These are phyloP conservation scores for Caenorhabditis brenneri DNA, from an alignment of 1,140 invertebrate genomes.

Conservation along the genomic window DNA sequence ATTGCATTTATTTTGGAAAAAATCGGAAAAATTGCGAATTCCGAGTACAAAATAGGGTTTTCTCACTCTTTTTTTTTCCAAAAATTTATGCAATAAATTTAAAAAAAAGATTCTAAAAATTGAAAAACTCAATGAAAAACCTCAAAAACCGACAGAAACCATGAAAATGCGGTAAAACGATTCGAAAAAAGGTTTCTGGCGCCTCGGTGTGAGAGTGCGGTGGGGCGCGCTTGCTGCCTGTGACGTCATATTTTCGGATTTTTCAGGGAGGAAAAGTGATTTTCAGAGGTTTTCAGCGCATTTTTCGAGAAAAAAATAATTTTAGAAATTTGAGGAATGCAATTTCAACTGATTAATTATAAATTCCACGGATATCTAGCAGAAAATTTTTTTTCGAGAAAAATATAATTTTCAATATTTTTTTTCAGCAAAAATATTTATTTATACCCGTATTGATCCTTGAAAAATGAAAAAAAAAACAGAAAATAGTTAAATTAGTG, in stretches of 20 bases:
- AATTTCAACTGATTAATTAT: too few relatives aligned
- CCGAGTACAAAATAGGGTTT: too few relatives aligned
- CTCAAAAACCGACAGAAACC: not conserved
- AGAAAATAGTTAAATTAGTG: not conserved
- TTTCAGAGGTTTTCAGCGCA: too few relatives aligned
- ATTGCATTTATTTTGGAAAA: not conserved
- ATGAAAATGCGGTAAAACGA: not conserved
- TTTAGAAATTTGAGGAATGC: too few relatives aligned
- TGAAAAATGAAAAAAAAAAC: too few relatives aligned
- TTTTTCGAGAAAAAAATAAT: too few relatives aligned
- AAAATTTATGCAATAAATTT: not conserved
- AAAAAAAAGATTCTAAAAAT: not conserved
- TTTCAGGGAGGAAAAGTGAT: not conserved
- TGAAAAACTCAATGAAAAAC: not conserved
- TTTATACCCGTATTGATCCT: too few relatives aligned
- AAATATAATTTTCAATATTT: too few relatives aligned
- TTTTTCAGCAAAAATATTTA: too few relatives aligned
- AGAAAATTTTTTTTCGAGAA: too few relatives aligned
- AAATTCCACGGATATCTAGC: too few relatives aligned
- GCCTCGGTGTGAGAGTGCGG: not conserved
- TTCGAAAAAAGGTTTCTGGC: not conserved
- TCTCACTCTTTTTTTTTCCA: too few relatives aligned
- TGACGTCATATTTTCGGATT: not conserved
- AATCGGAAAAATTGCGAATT: not conserved
- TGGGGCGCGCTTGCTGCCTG: not conserved